These are phyloP conservation scores for Corydoras maculifer DNA, from an alignment of 2,113 vertebrate species.

Conservation along the genomic window DNA sequence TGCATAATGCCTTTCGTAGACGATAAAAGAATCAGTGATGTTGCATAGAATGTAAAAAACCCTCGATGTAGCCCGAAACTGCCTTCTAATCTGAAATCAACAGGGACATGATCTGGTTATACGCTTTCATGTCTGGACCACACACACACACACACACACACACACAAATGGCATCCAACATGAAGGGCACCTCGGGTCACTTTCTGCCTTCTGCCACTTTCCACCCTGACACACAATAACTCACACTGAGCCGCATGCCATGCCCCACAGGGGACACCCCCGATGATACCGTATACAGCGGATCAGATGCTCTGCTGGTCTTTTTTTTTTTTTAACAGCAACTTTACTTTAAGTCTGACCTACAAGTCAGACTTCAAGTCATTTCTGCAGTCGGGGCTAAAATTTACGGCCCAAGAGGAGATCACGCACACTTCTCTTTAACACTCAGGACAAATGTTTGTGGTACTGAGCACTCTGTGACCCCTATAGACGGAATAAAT, in stretches of 20 bases:
- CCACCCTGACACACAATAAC: constrained; percentile 23
- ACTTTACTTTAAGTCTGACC: constrained; percentile 15
- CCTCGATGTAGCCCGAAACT: too few species aligned
- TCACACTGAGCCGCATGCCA: constrained; percentile 6
- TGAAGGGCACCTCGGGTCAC: constrained; percentile 21
- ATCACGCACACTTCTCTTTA: too few species aligned
- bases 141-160: constrained; percentile 36
- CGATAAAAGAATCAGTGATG: too few species aligned
- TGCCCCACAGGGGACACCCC: background rate
- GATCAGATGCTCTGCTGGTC: background rate
- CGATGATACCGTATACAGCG: constrained; percentile 10
- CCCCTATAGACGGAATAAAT: too few species aligned
- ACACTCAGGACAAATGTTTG: too few species aligned
- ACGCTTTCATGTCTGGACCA: constrained; percentile 32
- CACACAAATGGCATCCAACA: constrained; percentile 19
- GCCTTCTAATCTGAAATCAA: constrained; percentile 7
- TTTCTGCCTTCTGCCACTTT: constrained; percentile 36
- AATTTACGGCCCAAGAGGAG: too few species aligned
- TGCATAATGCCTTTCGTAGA: too few species aligned
- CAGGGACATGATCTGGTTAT: background rate
- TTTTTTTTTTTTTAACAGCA: constrained; percentile 1
- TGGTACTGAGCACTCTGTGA: too few species aligned
- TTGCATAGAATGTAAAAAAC: too few species aligned
- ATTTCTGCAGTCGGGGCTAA: background rate
- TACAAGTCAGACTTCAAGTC: background rate